phyloP scores from a whole-genome alignment of 2,113 vertebrate genomes.

The Macaca nemestrina region DNA sequence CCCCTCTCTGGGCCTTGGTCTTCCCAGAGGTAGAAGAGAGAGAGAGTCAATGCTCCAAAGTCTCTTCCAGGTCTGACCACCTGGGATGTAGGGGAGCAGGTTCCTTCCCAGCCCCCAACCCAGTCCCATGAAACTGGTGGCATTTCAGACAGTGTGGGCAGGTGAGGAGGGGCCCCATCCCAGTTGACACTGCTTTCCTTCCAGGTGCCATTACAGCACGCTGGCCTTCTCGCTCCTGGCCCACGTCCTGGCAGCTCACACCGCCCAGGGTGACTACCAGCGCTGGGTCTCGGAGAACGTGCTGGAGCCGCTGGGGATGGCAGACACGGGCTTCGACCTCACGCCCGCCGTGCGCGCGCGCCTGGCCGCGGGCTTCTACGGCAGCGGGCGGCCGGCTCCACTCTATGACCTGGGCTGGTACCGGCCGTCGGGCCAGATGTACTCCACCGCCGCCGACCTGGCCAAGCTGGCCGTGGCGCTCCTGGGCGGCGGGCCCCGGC shows the following conservation, averaged over 20 bases:
- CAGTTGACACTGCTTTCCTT: not conserved
- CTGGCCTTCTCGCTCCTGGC: conserved; percentile 94
- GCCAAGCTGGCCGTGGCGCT: conserved; percentile 91
- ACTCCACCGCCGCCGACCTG: conserved; percentile 92
- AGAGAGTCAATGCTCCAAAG: not conserved
- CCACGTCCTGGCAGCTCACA: conserved; percentile 87
- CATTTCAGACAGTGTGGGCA: not conserved
- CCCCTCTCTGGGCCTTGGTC: not conserved
- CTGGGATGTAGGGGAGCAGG: not conserved
- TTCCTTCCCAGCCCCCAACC: not conserved
- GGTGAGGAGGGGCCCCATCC: not conserved
- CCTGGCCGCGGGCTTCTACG: conserved; percentile 92
- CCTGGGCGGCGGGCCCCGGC: conserved; percentile 83
- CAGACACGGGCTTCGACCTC: conserved; percentile 91
- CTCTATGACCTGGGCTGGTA: conserved; percentile 96
- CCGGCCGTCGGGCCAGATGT: conserved; percentile 95
- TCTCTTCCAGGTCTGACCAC: not conserved
- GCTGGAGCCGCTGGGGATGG: conserved; percentile 90
- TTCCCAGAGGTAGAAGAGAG: not conserved
- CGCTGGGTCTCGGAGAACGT: conserved; percentile 90
- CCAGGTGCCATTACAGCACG: conserved; percentile 96
- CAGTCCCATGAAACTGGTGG: not conserved
- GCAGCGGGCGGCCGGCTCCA: conserved; percentile 85
- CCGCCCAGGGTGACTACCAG: conserved; percentile 87
- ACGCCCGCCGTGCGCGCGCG: conserved; percentile 81